phyloP scores from a whole-genome alignment of 2,797 vertebrate genomes.

The Falco novaeseelandiae region DNA sequence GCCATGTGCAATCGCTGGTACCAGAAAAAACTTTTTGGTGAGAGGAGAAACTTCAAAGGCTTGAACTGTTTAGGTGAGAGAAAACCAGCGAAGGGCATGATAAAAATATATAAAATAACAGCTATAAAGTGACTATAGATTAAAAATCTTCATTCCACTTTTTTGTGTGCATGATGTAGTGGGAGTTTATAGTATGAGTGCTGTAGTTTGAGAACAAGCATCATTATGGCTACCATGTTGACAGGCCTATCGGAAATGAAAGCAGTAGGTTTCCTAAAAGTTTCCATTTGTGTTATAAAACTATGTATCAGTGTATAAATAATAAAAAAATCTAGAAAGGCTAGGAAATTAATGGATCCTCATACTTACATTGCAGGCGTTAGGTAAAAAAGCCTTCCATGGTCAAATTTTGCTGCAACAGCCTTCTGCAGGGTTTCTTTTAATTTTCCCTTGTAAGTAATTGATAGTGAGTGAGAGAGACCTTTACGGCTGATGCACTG shows the following conservation, averaged over 20 bases:
- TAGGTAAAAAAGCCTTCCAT: background rate
- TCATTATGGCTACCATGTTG: background rate
- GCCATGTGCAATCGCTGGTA: background rate
- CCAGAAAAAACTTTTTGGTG: background rate
- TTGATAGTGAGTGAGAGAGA: background rate
- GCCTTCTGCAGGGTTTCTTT: background rate
- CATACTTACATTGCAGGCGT: background rate
- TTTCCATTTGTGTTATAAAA: background rate
- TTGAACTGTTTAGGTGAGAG: background rate
- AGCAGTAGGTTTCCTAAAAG: background rate
- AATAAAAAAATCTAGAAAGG: background rate
- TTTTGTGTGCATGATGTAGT: background rate
- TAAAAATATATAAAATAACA: background rate
- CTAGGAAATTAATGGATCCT: background rate
- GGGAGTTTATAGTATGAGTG: background rate
- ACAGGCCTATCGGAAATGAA: background rate
- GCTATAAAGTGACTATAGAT: background rate
- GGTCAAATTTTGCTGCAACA: background rate
- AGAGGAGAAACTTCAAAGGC: background rate
- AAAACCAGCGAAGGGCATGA: background rate
- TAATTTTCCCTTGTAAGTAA: background rate
- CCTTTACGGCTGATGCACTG: background rate
- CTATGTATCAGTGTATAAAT: background rate
- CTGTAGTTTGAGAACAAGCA: background rate
- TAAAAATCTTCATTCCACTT: background rate